These are phyloP conservation scores for Mellilla xanthometata DNA, from an alignment of 2,888 invertebrate species.

Conservation along the genomic window DNA sequence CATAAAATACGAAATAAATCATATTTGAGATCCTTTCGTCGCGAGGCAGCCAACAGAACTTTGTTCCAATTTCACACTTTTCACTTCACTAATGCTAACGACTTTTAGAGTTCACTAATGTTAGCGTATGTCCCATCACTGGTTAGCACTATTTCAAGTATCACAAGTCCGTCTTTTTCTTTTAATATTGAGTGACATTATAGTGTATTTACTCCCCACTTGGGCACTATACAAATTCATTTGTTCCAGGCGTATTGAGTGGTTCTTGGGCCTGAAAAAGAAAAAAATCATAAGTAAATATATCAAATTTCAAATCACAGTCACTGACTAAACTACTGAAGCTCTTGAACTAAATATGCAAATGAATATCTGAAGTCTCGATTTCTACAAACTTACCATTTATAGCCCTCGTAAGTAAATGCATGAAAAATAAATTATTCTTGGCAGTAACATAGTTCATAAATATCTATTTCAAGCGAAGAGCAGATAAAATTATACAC, in stretches of 20 bases:
- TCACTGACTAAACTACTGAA: slow-evolving; percentile 19
- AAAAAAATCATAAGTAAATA: slow-evolving; percentile 26
- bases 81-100: slow-evolving; percentile 66
- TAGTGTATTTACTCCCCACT: slow-evolving; percentile 75
- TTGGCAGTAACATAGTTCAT: slow-evolving; percentile 53
- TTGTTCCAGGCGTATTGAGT: slow-evolving; percentile 89
- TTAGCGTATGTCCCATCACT: slow-evolving; percentile 69
- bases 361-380: too few species aligned
- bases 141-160: slow-evolving; percentile 71
- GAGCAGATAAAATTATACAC: slow-evolving; percentile 53
- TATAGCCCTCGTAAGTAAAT: slow-evolving; percentile 69
- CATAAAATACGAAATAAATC: slow-evolving; percentile 43
- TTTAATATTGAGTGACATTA: slow-evolving; percentile 76
- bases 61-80: slow-evolving; percentile 55
- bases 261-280: slow-evolving; percentile 91
- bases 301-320: background rate
- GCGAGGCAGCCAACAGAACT: slow-evolving; percentile 58
- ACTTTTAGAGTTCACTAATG: slow-evolving; percentile 60
- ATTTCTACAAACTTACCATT: slow-evolving; percentile 64
- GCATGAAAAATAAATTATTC: slow-evolving; percentile 76
- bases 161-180: slow-evolving; percentile 79
- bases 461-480: slow-evolving; percentile 46
- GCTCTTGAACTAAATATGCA: slow-evolving; percentile 10
- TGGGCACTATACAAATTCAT: slow-evolving; percentile 88
- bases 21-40: slow-evolving; percentile 61